Percentiles rank a stretch among this genome's conserved stretches.
phyloP scores from a whole-genome alignment of 1,140 invertebrate species.

The Panulirus ornatus region DNA sequence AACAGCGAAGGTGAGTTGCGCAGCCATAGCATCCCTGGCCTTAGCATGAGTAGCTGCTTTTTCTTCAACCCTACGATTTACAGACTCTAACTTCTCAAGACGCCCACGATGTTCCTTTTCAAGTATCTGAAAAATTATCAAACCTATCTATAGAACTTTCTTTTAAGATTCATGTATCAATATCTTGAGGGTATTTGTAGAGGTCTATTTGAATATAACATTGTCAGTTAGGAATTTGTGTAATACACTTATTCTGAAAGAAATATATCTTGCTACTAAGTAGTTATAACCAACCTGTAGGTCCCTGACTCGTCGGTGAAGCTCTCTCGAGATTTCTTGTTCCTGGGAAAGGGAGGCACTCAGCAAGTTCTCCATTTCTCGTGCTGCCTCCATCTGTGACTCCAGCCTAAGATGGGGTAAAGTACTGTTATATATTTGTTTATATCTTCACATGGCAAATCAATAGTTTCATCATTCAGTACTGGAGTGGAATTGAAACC shows the following conservation, averaged over 20 bases:
- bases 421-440: not conserved
- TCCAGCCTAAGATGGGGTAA: constrained; percentile 75
- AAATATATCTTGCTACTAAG: too few species aligned
- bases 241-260: too few species aligned
- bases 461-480: too few species aligned
- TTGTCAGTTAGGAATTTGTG: too few species aligned
- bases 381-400: constrained; percentile 76
- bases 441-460: too few species aligned
- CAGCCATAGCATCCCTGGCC: constrained; percentile 50
- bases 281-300: constrained; percentile 64
- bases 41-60: constrained; percentile 34
- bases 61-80: constrained; percentile 43
- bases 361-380: constrained; percentile 76
- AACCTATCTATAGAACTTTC: too few species aligned
- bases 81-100: constrained; percentile 51
- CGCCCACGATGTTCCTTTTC: constrained; percentile 65
- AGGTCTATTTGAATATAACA: too few species aligned
- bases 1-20: constrained; percentile 66
- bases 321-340: constrained; percentile 74
- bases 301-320: constrained; percentile 74
- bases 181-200: too few species aligned
- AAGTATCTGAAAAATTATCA: constrained; percentile 48
- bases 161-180: too few species aligned
- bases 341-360: constrained; percentile 74
- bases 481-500: too few species aligned